These are phyloP conservation scores for Catostomus latipinnis DNA, from an alignment of 2,797 vertebrate species.

Conservation along the genomic window DNA sequence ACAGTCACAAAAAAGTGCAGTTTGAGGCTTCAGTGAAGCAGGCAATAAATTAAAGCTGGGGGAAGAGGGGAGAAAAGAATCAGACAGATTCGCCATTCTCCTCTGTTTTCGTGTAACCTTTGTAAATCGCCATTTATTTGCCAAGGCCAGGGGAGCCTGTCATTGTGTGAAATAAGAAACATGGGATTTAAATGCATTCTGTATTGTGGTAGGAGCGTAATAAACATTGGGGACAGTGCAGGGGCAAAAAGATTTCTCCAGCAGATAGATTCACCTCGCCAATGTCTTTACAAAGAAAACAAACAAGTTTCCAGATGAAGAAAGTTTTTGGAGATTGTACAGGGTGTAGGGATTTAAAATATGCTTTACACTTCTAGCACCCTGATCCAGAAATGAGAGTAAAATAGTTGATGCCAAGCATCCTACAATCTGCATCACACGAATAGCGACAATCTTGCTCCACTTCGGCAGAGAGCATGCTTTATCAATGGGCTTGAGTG, in stretches of 20 bases:
- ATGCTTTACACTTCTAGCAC: neutral
- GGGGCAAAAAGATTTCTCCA: conserved; percentile 23
- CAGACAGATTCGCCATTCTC: conserved; percentile 9
- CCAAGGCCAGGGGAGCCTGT: conserved; percentile 29
- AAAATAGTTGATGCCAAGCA: neutral
- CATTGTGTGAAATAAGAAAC: conserved; percentile 66
- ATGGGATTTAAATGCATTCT: conserved; percentile 66
- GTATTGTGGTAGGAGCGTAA: conserved; percentile 52
- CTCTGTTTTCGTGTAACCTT: conserved; percentile 35
- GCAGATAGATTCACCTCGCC: conserved; percentile 10
- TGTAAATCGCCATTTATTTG: conserved; percentile 47
- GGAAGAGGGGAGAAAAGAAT: conserved; percentile 1
- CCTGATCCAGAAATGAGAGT: neutral
- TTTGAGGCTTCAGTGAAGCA: conserved; percentile 35
- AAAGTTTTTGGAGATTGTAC: neutral
- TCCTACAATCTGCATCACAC: conserved; percentile 16
- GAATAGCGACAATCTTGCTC: neutral
- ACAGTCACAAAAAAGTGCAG: conserved; percentile 33
- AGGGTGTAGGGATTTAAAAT: neutral
- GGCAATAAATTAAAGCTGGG: conserved; percentile 31
- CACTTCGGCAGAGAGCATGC: conserved; percentile 10
- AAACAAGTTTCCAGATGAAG: neutral
- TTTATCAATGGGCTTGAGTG: conserved; percentile 7
- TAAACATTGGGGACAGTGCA: neutral
- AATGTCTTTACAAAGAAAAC: conserved; percentile 13